Evolutionary conservation across 2,797 vertebrate genomes (phyloP).

Genomic region (Hyperoplus immaculatus): DNA sequence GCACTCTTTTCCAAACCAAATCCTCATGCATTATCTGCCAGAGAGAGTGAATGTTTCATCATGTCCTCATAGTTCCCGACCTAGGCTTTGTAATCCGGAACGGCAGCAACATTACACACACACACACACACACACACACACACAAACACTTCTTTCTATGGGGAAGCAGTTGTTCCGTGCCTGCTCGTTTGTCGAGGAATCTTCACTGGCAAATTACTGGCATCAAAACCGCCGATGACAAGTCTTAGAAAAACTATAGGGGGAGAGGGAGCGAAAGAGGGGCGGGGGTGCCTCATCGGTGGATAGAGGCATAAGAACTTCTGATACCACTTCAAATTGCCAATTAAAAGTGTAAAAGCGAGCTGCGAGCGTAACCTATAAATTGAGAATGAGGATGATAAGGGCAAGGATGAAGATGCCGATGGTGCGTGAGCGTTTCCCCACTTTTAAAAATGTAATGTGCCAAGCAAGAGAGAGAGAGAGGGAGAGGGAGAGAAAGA

Average conservation of each 20-base stretch:
- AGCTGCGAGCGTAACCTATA: slow-evolving; percentile 60
- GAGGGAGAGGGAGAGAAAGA: slow-evolving; percentile 50
- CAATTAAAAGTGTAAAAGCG: slow-evolving; percentile 75
- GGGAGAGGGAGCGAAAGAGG: slow-evolving; percentile 16
- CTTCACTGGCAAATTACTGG: slow-evolving; percentile 73
- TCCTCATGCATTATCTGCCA: slow-evolving; percentile 71
- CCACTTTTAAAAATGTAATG: slow-evolving; percentile 45
- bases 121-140: slow-evolving; percentile 40
- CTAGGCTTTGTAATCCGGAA: slow-evolving; percentile 58
- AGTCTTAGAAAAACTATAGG: slow-evolving; percentile 54
- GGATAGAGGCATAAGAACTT: slow-evolving; percentile 60
- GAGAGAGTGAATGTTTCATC: slow-evolving; percentile 72
- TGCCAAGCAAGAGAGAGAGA: slow-evolving; percentile 19
- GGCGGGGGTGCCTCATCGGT: slow-evolving; percentile 60
- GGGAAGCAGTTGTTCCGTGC: slow-evolving; percentile 65
- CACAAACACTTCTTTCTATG: slow-evolving; percentile 51
- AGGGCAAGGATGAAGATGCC: slow-evolving; percentile 38
- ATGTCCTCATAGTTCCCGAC: slow-evolving; percentile 65
- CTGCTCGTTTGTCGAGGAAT: slow-evolving; percentile 66
- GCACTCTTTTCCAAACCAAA: slow-evolving; percentile 65
- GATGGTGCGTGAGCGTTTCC: slow-evolving; percentile 23
- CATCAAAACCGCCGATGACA: slow-evolving; percentile 65
- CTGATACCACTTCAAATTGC: slow-evolving; percentile 68
- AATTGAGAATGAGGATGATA: slow-evolving; percentile 63
- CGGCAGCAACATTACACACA: slow-evolving; percentile 44